Conservation (phyloP, 2,113 vertebrate species). For the Apus apus region DNA sequence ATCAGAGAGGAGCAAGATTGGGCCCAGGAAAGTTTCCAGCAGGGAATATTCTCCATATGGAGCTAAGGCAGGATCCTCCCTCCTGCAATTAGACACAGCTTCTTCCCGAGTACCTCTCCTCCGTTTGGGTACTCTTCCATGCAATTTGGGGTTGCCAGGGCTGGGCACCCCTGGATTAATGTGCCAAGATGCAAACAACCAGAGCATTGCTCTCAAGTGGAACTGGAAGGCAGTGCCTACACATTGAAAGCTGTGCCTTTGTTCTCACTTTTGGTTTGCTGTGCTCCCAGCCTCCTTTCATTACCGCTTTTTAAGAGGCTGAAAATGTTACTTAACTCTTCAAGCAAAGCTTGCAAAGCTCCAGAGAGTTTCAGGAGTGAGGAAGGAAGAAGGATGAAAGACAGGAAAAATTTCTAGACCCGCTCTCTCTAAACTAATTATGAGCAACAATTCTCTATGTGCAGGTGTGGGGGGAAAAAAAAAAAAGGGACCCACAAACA, state of each 20-base stretch:
- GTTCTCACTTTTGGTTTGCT: conserved; percentile 11
- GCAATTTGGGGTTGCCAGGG: not conserved
- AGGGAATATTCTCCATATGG: not conserved
- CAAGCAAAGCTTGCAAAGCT: conserved; percentile 2
- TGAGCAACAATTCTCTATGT: not conserved
- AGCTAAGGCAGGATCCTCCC: not conserved
- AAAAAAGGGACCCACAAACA: not conserved
- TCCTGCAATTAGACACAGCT: not conserved
- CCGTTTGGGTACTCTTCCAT: not conserved
- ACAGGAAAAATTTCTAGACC: conserved; percentile 1
- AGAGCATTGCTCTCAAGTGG: not conserved
- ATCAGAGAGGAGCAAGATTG: not conserved
- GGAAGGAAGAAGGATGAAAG: conserved; percentile 5
- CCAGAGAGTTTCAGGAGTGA: not conserved
- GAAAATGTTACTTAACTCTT: conserved; percentile 22
- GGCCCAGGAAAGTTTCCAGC: conserved; percentile 13
- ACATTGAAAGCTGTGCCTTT: conserved; percentile 19
- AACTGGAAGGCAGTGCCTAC: not conserved
- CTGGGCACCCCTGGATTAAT: not conserved
- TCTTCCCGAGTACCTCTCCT: not conserved
- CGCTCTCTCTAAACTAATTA: not conserved
- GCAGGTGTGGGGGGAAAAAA: not conserved
- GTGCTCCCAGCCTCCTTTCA: conserved; percentile 14
- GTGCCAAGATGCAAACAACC: not conserved
- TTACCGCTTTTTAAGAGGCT: conserved; percentile 12